Percentiles rank a stretch among this genome's conserved stretches.
Evolutionary conservation across 2,113 vertebrate genomes (phyloP).

Genomic region (Lucifuga dentata): DNA sequence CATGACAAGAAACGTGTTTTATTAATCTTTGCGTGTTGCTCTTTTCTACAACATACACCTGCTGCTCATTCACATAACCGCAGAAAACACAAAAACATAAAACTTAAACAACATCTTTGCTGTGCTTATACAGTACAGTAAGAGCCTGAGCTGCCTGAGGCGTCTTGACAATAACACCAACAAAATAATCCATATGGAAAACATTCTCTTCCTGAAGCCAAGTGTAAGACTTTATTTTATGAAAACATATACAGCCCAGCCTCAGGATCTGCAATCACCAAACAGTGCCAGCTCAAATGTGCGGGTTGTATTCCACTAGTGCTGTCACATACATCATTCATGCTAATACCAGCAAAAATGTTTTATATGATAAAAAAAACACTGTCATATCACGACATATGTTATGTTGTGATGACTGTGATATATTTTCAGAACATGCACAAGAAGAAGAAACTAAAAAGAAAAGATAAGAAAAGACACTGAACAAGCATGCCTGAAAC

Average conservation of each 20-base stretch:
- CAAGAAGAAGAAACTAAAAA: too few relatives aligned
- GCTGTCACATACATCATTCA: too few relatives aligned
- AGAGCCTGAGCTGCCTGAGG: neutral
- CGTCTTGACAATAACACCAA: neutral
- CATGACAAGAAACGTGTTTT: neutral
- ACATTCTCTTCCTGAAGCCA: neutral
- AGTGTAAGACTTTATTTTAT: neutral
- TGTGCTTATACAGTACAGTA: neutral
- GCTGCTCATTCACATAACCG: neutral
- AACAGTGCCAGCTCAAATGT: neutral
- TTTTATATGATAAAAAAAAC: too few relatives aligned
- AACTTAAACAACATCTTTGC: neutral
- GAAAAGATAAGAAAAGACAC: too few relatives aligned
- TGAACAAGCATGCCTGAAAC: too few relatives aligned
- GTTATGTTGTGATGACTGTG: too few relatives aligned
- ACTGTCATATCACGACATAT: too few relatives aligned
- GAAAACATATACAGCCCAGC: neutral
- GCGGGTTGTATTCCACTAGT: too few relatives aligned
- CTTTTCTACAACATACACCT: neutral
- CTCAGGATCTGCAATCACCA: constrained; percentile 1
- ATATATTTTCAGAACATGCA: too few relatives aligned
- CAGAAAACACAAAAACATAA: neutral
- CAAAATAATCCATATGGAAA: neutral
- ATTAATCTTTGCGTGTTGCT: constrained; percentile 9
- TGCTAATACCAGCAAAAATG: too few relatives aligned